Percentiles rank a stretch among this genome's conserved stretches.
These are phyloP conservation scores for Poeciliopsis prolifica DNA, from an alignment of 2,113 vertebrate genomes.

Conservation along the genomic window DNA sequence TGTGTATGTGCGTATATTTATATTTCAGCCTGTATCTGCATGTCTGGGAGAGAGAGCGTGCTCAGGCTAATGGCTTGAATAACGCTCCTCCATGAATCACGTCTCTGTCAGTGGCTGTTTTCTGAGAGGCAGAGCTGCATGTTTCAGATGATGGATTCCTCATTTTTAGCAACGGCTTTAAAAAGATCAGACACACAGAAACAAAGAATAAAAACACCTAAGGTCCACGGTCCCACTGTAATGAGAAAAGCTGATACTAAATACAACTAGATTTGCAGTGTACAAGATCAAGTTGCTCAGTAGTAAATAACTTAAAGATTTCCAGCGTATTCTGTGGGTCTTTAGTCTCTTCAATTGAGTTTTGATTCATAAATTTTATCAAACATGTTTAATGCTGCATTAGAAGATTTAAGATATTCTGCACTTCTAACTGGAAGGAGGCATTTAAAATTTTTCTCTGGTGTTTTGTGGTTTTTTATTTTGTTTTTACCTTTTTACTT, in stretches of 20 bases:
- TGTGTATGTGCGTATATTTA: constrained; percentile 3
- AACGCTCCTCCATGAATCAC: constrained; percentile 30
- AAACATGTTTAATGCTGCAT: too few species aligned
- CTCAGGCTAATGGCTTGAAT: constrained; percentile 31
- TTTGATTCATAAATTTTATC: too few species aligned
- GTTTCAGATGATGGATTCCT: constrained; percentile 33
- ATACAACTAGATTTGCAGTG: background rate
- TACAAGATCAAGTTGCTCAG: too few species aligned
- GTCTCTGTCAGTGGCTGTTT: constrained; percentile 15
- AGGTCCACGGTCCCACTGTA: background rate
- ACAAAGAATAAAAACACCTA: background rate
- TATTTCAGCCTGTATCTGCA: background rate
- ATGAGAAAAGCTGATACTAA: background rate
- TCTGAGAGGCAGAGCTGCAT: constrained; percentile 8
- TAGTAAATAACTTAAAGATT: too few species aligned
- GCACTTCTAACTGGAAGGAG: too few species aligned
- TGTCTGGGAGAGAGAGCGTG: background rate
- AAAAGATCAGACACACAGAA: background rate
- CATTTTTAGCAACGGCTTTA: constrained; percentile 12
- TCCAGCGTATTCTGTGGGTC: too few species aligned
- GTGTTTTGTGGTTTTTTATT: too few species aligned
- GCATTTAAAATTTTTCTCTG: too few species aligned
- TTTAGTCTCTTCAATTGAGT: too few species aligned
- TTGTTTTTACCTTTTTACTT: too few species aligned
- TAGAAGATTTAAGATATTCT: too few species aligned